Evolutionary conservation across 2,888 invertebrate genomes (phyloP), one percentile per base, ranked within the genome.

Genomic region (Petrolisthes cinctipes): DNA sequence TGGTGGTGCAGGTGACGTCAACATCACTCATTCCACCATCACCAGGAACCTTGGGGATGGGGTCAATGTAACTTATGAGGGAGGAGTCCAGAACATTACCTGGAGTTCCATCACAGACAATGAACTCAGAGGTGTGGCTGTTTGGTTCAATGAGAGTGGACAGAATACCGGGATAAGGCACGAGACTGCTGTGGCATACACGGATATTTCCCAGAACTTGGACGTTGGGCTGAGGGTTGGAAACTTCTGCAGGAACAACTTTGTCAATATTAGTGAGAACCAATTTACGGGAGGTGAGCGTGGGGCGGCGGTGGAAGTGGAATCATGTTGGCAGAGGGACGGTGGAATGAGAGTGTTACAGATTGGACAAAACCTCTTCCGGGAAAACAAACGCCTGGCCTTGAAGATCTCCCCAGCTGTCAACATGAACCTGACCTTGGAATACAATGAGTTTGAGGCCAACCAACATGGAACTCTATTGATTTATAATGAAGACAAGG

Each of bases 1-100:
- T 1, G 96, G 95, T 91, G 99, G 99, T 3, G 98, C 97, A 0
- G 98, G 98, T 0, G 98, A 99, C 92, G 95, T 99, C 0, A 98
- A 99, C 92, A 94, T 99, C 4, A 98, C 99, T 37, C 95, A 96
- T 91, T 97, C 97, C 91, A 94, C 96, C 91, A 96, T 99, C 91
- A 96, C 96, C 23, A 96, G 97, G 91, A 99, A 99, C 92, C 95
- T 95, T 92, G 98, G 98, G 1, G 98, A 98, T 92, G 99, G 99
- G 0, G 94, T 99, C 11, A 99, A 99, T 92, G 96, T 99, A 14
- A 98, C 98, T 0, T 97, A 97, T 89, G 96, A 97, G 4, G 99
- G 99, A 0, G 99, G 99, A 0, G 96, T 96, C 91, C 95, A 97
- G 90, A 98, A 99, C 92, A 95, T 99, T 89, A 98, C 99, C 14